Evolutionary conservation across 92 coral and sea anemone genomes (phyloP).

Genomic region (Epizoanthus ramosus): DNA sequence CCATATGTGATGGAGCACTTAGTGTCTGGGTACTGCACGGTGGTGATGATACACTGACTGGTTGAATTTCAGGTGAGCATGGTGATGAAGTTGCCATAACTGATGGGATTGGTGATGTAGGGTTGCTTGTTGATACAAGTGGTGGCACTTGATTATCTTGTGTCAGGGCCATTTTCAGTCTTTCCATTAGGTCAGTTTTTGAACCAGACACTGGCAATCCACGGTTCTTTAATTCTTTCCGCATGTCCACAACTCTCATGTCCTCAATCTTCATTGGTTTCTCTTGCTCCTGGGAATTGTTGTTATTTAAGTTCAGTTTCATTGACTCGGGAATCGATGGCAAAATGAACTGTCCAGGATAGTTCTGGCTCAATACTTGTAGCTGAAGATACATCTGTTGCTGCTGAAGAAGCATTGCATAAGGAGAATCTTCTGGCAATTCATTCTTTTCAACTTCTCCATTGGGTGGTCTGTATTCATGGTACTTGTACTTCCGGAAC

Average conservation of each 20-base stretch:
- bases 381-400: slow-evolving; percentile 94
- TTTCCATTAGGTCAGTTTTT: slow-evolving; percentile 88
- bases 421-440: slow-evolving; percentile 92
- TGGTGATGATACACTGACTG: slow-evolving; percentile 46
- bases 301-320: slow-evolving; percentile 56
- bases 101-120: slow-evolving; percentile 48
- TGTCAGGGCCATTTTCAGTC: slow-evolving; percentile 71
- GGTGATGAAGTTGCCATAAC: slow-evolving; percentile 43
- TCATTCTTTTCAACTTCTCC: slow-evolving; percentile 84
- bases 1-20: slow-evolving; percentile 35
- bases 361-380: slow-evolving; percentile 94
- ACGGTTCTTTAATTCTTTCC: slow-evolving; percentile 89
- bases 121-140: slow-evolving; percentile 36
- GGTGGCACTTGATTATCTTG: slow-evolving; percentile 42
- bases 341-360: slow-evolving; percentile 85
- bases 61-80: slow-evolving; percentile 21
- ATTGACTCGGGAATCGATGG: slow-evolving; percentile 85
- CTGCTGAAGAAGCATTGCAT: slow-evolving; percentile 92
- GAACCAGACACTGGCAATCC: slow-evolving; percentile 99
- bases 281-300: slow-evolving; percentile 62
- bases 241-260: slow-evolving; percentile 96
- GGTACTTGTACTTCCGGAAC: slow-evolving; percentile 81
- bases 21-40: slow-evolving; percentile 25
- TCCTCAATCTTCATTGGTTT: slow-evolving; percentile 94
- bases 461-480: slow-evolving; percentile 91